A percentile compares a stretch with the other conserved stretches of the same genome.
Conservation (phyloP, 64 coral and sea anemone species). For the Cladopsammia gracilis region DNA sequence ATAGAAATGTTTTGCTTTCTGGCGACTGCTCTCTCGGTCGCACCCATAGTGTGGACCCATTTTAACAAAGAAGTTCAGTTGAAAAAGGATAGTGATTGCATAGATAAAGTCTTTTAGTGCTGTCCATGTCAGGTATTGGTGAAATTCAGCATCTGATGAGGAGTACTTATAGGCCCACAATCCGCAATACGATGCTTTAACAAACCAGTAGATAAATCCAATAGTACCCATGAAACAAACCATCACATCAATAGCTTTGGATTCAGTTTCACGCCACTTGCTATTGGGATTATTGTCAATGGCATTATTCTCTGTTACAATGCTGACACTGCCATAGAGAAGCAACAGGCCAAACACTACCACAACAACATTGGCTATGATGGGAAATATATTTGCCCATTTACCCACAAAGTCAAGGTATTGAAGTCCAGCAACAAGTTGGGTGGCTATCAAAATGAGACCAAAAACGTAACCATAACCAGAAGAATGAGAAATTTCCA, state of each 20-base stretch:
- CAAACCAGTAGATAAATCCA: conserved; percentile 79
- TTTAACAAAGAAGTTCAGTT: conserved; percentile 87
- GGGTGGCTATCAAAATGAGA: conserved; percentile 50
- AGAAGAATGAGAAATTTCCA: conserved; percentile 65
- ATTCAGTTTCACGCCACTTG: conserved; percentile 88
- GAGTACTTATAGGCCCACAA: conserved; percentile 39
- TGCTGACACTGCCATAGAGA: conserved; percentile 8
- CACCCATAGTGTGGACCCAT: conserved; percentile 83
- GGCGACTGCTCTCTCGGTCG: conserved; percentile 11
- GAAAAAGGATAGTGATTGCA: conserved; percentile 77
- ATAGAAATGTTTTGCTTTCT: conserved; percentile 61
- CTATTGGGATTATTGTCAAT: neutral
- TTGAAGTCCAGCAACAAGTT: conserved; percentile 78
- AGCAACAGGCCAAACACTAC: conserved; percentile 70
- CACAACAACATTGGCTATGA: conserved; percentile 63
- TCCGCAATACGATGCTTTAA: conserved; percentile 75
- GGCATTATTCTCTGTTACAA: neutral
- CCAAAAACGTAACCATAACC: conserved; percentile 86
- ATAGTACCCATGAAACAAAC: conserved; percentile 85
- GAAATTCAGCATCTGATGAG: neutral
- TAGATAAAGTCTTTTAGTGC: conserved; percentile 57
- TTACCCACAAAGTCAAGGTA: conserved; percentile 79
- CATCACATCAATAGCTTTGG: conserved; percentile 90
- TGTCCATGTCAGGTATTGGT: conserved; percentile 71
- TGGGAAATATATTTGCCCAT: conserved; percentile 89